Evolutionary conservation across 1,140 invertebrate species (phyloP), one percentile per base, ranked within the genome.

Genomic region (Plectus sambesii): DNA sequence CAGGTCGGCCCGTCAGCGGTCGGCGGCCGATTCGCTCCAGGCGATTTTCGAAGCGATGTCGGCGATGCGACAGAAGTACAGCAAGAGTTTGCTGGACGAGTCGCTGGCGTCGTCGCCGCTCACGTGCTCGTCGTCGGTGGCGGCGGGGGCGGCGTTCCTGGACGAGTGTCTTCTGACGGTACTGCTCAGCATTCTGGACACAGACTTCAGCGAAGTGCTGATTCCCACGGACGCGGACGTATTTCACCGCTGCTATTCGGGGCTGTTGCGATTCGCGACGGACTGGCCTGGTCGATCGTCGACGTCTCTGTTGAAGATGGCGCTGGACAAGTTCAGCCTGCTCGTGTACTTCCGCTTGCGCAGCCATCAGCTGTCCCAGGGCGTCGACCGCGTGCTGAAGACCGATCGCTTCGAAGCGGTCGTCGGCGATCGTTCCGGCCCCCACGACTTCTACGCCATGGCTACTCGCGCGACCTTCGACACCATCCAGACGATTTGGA

Each of bases 381-480:
- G 38, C 20, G 5, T 9, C 19, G 24, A 23, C 5, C 19, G 5
- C 9, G n/a, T 39, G 20, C n/a, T 5, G 20, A 23, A 20, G 24
- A 39, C 20, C 24, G 38, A 5, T 51, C 15, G 49, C 47, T 5
- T 23, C 36, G 12, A 15, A 27, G 1, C 9, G 36, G 25, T 5
- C 23, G 2, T 30, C 47, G 8, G 47, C 42, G 19, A 33, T 24
- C 20, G 42, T 46, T 22, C 15, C 37, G 5, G 8, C 9, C 8
- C 5, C 8, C 6, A 24, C 36, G 23, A 23, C 5, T 5, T 17
- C 35, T 4, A 40, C 9, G 17, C n/a, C 4, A 47, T 58, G 19
- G 67, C 5, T 6, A 5, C 77, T 1, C 53, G 66, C 51, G 70
- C 68, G 17, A 72, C 74, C 40, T 81, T 78, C 76, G 67, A 72